These are phyloP conservation scores for Laticauda colubrina DNA, from an alignment of 2,113 vertebrate genomes.

Conservation along the genomic window DNA sequence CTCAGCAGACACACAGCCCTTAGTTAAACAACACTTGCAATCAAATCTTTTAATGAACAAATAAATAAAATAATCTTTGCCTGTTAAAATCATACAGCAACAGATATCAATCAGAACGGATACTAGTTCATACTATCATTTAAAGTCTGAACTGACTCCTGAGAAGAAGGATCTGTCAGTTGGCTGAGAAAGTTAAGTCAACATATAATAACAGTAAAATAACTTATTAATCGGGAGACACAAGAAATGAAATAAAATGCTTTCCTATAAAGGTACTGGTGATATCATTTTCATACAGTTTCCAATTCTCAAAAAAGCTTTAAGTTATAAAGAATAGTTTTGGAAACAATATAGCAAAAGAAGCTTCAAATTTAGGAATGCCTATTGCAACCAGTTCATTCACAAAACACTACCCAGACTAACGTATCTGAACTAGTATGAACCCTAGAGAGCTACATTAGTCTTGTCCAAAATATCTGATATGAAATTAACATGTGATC, in stretches of 20 bases:
- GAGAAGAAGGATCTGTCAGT: neutral
- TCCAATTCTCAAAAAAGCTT: neutral
- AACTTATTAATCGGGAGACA: neutral
- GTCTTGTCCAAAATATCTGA: neutral
- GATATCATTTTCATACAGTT: neutral
- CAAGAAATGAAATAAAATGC: neutral
- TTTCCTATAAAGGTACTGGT: neutral
- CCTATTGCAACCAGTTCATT: neutral
- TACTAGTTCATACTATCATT: neutral
- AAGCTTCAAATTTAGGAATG: neutral
- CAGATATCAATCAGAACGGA: neutral
- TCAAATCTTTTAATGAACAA: constrained; percentile 16
- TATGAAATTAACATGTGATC: neutral
- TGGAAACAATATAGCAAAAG: neutral
- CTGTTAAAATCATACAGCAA: neutral
- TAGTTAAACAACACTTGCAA: constrained; percentile 23
- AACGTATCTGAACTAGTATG: neutral
- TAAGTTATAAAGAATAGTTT: neutral
- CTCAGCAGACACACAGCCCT: neutral
- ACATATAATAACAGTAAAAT: neutral
- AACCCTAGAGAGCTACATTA: neutral
- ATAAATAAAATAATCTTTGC: neutral
- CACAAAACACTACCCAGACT: neutral
- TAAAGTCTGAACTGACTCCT: neutral
- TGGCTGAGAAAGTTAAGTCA: neutral